phyloP scores from a whole-genome alignment of 23 tunicate genomes.

The Halocynthia aurantium region DNA sequence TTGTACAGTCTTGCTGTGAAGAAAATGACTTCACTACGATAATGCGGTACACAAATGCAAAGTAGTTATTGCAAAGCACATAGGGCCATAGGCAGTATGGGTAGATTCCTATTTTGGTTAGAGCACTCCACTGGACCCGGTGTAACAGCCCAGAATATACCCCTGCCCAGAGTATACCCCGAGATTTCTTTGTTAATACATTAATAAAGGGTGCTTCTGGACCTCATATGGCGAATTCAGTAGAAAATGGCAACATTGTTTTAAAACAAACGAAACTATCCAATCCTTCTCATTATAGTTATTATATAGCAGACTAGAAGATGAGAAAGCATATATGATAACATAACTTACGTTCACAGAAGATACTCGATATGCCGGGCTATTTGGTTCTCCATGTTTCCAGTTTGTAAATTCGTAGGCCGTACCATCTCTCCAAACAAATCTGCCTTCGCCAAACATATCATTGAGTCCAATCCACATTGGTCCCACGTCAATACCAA shows the following conservation, averaged over 20 bases:
- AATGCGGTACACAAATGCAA: background rate
- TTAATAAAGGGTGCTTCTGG: too few relatives aligned
- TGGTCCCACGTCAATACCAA: constrained; percentile 21
- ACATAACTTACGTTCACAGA: constrained; percentile 11
- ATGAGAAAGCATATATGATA: background rate
- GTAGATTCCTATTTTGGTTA: too few relatives aligned
- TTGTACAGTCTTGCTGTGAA: constrained; percentile 71
- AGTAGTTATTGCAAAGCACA: background rate
- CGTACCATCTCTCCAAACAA: constrained; percentile 93
- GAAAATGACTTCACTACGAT: background rate
- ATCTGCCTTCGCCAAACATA: constrained; percentile 56
- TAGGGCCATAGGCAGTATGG: too few relatives aligned
- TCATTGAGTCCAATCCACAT: constrained; percentile 90
- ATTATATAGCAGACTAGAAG: too few relatives aligned
- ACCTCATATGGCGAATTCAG: too few relatives aligned
- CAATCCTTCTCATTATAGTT: too few relatives aligned
- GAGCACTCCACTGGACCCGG: too few relatives aligned
- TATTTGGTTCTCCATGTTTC: constrained; percentile 80
- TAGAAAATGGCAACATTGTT: too few relatives aligned
- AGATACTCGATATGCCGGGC: constrained; percentile 44
- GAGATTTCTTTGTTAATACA: too few relatives aligned
- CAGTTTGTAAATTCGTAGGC: constrained; percentile 61
- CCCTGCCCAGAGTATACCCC: too few relatives aligned
- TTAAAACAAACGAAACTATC: too few relatives aligned
- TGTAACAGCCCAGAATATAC: too few relatives aligned